Evolutionary conservation across 2,888 invertebrate genomes (phyloP), one percentile per base, ranked within the genome.

Genomic region (Siphlonurus alternatus): DNA sequence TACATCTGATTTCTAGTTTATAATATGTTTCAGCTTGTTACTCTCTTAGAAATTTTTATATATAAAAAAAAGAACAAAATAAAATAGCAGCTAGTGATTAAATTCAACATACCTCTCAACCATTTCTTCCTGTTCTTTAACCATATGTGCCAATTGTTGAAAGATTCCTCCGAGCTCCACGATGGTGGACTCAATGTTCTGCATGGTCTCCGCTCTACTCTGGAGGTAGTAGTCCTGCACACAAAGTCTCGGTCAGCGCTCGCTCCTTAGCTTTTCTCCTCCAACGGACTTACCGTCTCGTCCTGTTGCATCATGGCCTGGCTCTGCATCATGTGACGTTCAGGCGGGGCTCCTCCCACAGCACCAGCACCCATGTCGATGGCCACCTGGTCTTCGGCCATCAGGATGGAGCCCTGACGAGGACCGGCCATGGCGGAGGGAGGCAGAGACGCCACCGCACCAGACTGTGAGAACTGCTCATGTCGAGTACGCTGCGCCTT

Each of bases 81-180:
- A 19, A n/a, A 23, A 3, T 7, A 19, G 19, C 5, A 60, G 19
- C 19, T 23, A 19, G 23, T 10, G 1, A 19, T 7, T 53, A 61
- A n/a, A 19, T 61, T n/a, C 59, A 1, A 18, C 20, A 68, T 71
- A 83, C 84, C 83, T 85, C 72, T 93, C 93, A 2, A 97, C 94
- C 78, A 95, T 92, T 80, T 99, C 99, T 75, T 98, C 99, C 76
- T 97, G 96, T 74, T 97, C 95, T 73, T 95, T 93, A 1, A 99
- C 97, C 94, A 99, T 96, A 72, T 89, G 89, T 2, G 93, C 93
- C 69, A 94, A 75, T 76, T 97, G 96, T 72, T 93, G 92, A 76
- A 98, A 99, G 73, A 99, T 98, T 15, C 93, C 93, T n/a, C 99
- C 99, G 61, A 99, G 79, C 76, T 99, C 99, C 18, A 98, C 95